phyloP scores from a whole-genome alignment of 2,113 vertebrate genomes.

The Alethe castanea region DNA sequence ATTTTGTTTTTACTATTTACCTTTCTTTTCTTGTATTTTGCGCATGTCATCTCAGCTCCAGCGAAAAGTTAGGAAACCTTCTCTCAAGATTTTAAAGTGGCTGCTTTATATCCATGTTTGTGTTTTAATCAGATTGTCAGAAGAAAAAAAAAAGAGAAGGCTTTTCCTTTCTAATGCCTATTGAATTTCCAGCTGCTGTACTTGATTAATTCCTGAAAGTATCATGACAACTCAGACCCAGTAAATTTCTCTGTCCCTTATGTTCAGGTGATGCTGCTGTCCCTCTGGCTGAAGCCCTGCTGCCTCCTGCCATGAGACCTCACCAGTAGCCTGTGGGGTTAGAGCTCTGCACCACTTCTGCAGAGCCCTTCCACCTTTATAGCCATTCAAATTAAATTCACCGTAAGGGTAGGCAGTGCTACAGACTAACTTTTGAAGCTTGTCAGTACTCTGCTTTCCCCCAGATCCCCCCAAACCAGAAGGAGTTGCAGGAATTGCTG shows the following conservation, averaged over 20 bases:
- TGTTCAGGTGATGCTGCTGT: accelerated
- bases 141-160: not conserved
- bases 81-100: not conserved
- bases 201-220: not conserved
- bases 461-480: not conserved
- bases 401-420: not conserved
- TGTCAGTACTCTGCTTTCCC: not conserved
- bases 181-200: not conserved
- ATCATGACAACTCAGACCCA: not conserved
- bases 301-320: not conserved
- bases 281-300: not conserved
- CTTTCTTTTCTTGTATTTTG: not conserved
- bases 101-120: not conserved
- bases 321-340: not conserved
- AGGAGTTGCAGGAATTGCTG: not conserved
- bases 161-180: not conserved
- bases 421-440: not conserved
- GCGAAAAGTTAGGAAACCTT: not conserved
- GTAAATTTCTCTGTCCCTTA: not conserved
- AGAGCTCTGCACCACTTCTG: not conserved
- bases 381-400: not conserved
- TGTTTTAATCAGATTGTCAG: not conserved
- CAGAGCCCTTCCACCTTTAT: not conserved
- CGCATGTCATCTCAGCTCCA: not conserved
- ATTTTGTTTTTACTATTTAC: slow-evolving; percentile 19